Conservation (phyloP, 2,797 vertebrate species). For the Eulemur albifrons region DNA sequence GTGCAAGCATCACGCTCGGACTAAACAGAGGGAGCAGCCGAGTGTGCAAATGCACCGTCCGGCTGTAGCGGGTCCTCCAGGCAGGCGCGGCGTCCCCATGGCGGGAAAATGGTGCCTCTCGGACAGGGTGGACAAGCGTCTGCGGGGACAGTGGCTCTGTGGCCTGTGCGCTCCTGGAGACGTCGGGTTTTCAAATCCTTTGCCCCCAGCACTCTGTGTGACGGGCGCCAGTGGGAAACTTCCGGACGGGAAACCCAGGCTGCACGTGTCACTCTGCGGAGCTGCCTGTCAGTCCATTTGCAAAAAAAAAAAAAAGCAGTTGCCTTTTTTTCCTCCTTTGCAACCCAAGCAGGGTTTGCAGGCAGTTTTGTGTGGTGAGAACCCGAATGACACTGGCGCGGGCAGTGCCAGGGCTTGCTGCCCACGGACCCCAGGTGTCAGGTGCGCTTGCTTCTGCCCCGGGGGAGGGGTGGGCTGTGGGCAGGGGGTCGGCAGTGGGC, state of each 20-base stretch:
- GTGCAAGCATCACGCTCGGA: neutral
- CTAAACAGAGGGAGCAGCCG: neutral
- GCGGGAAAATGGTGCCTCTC: constrained; percentile 56
- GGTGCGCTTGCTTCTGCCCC: fast-evolving
- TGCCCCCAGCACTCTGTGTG: neutral
- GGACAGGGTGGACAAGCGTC: constrained; percentile 36
- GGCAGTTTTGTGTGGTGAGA: neutral
- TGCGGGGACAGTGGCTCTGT: too few species aligned
- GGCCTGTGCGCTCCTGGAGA: neutral
- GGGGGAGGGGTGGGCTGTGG: neutral
- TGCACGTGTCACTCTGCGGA: constrained; percentile 12
- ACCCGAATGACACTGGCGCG: fast-evolving
- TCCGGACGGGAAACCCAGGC: constrained; percentile 49
- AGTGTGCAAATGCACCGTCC: neutral
- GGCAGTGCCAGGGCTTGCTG: too few species aligned
- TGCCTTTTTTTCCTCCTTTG: neutral
- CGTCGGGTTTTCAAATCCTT: constrained; percentile 45
- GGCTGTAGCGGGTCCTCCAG: neutral
- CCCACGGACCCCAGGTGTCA: too few species aligned
- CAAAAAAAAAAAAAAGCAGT: constrained; percentile 1
- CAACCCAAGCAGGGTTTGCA: neutral
- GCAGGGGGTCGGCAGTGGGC: too few species aligned
- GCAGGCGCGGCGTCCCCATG: neutral
- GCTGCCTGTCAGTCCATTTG: constrained; percentile 55
- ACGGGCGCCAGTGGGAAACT: neutral